Conservation (phyloP, 1,140 invertebrate species). For the Globodera rostochiensis region DNA sequence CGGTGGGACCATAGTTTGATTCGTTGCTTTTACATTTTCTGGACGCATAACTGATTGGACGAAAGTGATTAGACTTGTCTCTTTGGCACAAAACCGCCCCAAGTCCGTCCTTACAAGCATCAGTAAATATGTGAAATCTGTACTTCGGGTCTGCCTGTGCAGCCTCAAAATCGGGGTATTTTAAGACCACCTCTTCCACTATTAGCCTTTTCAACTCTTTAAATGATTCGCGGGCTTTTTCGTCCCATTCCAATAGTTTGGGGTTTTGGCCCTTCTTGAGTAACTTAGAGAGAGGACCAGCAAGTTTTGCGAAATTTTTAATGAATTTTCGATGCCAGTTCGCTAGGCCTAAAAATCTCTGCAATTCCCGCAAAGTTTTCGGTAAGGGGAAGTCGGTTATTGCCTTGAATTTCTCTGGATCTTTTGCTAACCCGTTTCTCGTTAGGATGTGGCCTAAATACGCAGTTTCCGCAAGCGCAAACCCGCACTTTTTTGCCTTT, state of each 20-base stretch:
- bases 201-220: not conserved
- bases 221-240: not conserved
- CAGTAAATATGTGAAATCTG: not conserved
- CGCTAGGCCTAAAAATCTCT: not conserved
- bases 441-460: constrained; percentile 8
- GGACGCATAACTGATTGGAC: constrained; percentile 21
- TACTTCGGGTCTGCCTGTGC: not conserved
- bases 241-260: not conserved
- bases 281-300: not conserved
- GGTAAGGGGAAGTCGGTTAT: constrained; percentile 6
- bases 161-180: constrained; percentile 13
- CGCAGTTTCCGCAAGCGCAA: not conserved
- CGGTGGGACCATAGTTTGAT: constrained; percentile 10
- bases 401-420: not conserved
- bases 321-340: not conserved
- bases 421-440: not conserved
- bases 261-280: not conserved
- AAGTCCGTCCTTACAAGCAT: constrained; percentile 3
- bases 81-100: constrained; percentile 6
- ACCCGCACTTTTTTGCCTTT: too few species aligned
- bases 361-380: not conserved
- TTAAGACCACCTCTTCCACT: not conserved
- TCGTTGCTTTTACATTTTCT: constrained; percentile 13
- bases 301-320: not conserved
- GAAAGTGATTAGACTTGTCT: not conserved